These are phyloP conservation scores for Agrochola macilenta DNA, from an alignment of 2,888 invertebrate species.

Conservation along the genomic window DNA sequence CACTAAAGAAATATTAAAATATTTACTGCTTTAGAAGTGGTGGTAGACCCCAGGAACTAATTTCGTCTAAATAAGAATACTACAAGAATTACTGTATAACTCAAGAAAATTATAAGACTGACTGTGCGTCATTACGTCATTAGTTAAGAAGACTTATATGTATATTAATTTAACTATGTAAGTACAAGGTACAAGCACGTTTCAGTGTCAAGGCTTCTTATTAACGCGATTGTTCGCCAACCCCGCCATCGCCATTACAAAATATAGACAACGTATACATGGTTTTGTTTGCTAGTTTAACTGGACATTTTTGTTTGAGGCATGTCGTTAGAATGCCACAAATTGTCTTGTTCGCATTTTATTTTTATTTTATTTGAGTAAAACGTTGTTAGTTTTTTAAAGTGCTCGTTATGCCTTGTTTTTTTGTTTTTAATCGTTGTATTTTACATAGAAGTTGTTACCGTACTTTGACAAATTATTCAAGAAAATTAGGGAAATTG, in stretches of 20 bases:
- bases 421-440: not conserved
- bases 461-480: not conserved
- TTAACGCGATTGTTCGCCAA: slow-evolving; percentile 31
- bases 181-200: slow-evolving; percentile 43
- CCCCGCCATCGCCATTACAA: slow-evolving; percentile 25
- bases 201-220: slow-evolving; percentile 62
- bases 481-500: not conserved
- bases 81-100: not conserved
- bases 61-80: slow-evolving; percentile 7
- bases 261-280: slow-evolving; percentile 16
- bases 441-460: not conserved
- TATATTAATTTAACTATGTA: slow-evolving; percentile 34
- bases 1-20: too few relatives aligned
- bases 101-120: slow-evolving; percentile 14
- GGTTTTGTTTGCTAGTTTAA: not conserved
- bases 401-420: not conserved
- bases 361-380: not conserved
- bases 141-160: slow-evolving; percentile 46
- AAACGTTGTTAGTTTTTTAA: slow-evolving; percentile 3
- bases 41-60: not conserved
- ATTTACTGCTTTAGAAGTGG: too few relatives aligned
- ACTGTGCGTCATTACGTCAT: slow-evolving; percentile 27
- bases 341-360: slow-evolving; percentile 3
- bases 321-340: slow-evolving; percentile 5
- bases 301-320: not conserved